phyloP scores from a whole-genome alignment of 2,797 vertebrate species.

The Bradypus variegatus region DNA sequence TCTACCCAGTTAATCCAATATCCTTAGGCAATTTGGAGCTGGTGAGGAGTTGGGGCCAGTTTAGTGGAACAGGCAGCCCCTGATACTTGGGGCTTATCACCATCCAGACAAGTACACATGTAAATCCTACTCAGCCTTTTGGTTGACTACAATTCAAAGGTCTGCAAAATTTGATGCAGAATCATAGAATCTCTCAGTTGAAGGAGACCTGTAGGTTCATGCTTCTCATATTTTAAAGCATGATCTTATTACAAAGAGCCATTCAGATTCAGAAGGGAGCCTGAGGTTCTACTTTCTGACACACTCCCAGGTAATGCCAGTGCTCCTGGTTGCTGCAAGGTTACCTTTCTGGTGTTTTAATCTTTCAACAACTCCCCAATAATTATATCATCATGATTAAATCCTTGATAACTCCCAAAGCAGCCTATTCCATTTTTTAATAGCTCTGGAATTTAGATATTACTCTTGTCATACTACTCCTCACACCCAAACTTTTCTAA shows the following conservation, averaged over 20 bases:
- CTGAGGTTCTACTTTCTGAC: neutral
- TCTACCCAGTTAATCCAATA: neutral
- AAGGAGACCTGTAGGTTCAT: neutral
- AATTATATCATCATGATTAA: neutral
- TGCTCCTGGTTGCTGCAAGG: neutral
- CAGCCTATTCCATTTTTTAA: neutral
- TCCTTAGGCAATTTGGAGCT: neutral
- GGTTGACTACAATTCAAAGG: neutral
- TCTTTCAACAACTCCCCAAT: neutral
- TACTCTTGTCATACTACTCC: neutral
- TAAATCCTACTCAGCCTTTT: neutral
- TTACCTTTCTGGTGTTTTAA: neutral
- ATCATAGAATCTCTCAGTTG: neutral
- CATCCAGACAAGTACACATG: neutral
- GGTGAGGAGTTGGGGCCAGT: neutral
- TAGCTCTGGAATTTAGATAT: neutral
- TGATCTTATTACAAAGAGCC: neutral
- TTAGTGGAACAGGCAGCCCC: neutral
- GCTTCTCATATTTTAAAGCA: neutral
- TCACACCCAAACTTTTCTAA: neutral
- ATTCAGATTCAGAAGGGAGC: neutral
- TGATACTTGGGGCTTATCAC: neutral
- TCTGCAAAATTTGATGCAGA: neutral
- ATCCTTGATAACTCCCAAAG: neutral
- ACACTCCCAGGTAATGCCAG: neutral